These are phyloP conservation scores for Hirudinaria manillensis DNA, from an alignment of 2,888 invertebrate genomes.

Conservation along the genomic window DNA sequence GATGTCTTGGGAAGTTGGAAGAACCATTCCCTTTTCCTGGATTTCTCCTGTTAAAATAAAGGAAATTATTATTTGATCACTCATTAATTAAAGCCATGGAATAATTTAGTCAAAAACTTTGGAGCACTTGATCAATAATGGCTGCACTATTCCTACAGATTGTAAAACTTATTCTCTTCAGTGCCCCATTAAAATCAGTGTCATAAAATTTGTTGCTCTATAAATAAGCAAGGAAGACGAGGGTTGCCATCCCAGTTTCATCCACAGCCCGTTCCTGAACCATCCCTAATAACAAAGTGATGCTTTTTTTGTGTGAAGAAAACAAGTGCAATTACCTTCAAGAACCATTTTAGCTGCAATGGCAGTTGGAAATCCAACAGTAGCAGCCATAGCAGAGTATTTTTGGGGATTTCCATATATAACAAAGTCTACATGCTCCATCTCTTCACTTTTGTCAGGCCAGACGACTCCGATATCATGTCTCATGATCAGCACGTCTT, in stretches of 20 bases:
- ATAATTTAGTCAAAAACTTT: too few species aligned
- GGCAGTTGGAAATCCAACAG: conserved; percentile 85
- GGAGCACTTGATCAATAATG: too few species aligned
- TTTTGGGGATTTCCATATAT: conserved; percentile 71
- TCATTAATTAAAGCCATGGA: too few species aligned
- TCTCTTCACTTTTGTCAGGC: conserved; percentile 73
- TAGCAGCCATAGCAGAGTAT: conserved; percentile 92
- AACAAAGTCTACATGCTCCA: conserved; percentile 71
- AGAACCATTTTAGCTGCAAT: conserved; percentile 96
- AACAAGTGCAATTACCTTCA: conserved; percentile 64
- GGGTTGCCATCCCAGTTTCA: too few species aligned
- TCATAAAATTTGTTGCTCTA: too few species aligned
- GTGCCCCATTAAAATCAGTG: too few species aligned
- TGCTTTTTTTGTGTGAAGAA: too few species aligned
- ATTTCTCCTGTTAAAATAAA: conserved; percentile 72
- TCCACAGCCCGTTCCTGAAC: too few species aligned
- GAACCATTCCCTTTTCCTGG: conserved; percentile 83
- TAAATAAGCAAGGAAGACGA: too few species aligned
- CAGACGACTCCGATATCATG: conserved; percentile 88
- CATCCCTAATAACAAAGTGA: too few species aligned
- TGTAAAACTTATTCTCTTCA: too few species aligned
- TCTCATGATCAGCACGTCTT: conserved; percentile 86
- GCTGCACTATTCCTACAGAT: too few species aligned
- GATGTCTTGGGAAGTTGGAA: conserved; percentile 84
- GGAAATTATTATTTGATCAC: neutral